phyloP scores from a whole-genome alignment of 2,888 invertebrate species.

The Protodeltote pygarga region DNA sequence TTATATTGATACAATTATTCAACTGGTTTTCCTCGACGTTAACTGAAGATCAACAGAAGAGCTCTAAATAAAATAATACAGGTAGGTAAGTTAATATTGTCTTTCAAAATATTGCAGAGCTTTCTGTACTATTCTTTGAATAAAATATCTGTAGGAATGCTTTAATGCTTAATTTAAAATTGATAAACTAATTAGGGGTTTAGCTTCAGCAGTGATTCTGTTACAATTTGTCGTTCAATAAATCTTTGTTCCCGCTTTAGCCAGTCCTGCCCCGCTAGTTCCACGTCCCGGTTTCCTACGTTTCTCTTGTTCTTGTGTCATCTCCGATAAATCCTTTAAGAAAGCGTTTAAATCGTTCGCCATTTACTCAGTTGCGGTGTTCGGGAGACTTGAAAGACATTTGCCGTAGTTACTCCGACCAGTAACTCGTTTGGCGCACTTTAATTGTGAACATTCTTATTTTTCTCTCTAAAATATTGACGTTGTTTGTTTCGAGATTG shows the following conservation, averaged over 20 bases:
- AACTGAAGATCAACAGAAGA: too few species aligned
- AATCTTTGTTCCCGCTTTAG: conserved; percentile 53
- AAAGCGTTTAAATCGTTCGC: conserved; percentile 52
- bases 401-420: conserved; percentile 38
- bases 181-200: conserved; percentile 55
- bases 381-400: conserved; percentile 39
- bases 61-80: too few species aligned
- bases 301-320: conserved; percentile 52
- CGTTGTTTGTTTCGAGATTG: conserved; percentile 23
- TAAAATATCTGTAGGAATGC: conserved; percentile 15
- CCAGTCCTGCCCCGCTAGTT: conserved; percentile 45
- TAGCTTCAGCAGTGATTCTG: conserved; percentile 51
- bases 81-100: conserved; percentile 25
- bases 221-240: conserved; percentile 60
- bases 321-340: conserved; percentile 54
- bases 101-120: too few species aligned
- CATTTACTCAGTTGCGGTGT: conserved; percentile 47
- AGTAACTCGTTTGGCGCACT: conserved; percentile 29
- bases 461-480: conserved; percentile 33
- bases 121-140: conserved; percentile 6
- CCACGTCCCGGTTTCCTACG: conserved; percentile 44
- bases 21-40: too few species aligned
- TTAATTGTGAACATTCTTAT: conserved; percentile 41
- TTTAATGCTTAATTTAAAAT: conserved; percentile 48
- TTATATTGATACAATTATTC: too few species aligned